These are phyloP conservation scores for Gallinago jamesoni DNA, from an alignment of 2,113 vertebrate species.

Conservation along the genomic window DNA sequence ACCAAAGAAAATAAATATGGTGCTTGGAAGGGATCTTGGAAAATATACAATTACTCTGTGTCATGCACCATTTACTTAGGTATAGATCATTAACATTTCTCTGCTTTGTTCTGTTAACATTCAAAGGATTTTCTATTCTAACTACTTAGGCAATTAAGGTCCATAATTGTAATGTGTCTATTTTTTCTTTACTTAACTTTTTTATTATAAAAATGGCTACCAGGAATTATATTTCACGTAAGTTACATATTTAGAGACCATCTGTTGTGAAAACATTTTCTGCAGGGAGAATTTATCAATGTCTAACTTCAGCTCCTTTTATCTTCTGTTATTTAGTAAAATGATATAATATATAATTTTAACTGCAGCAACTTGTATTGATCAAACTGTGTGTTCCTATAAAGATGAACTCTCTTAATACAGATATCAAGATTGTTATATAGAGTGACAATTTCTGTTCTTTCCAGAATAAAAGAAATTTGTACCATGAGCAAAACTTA, in stretches of 20 bases:
- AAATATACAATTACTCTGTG: constrained; percentile 10
- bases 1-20: not conserved
- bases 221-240: constrained; percentile 11
- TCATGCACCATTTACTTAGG: constrained; percentile 17
- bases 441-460: not conserved
- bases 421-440: not conserved
- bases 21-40: not conserved
- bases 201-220: constrained; percentile 32
- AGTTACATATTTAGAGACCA: constrained; percentile 38
- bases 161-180: constrained; percentile 24
- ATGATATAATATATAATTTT: not conserved
- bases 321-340: constrained; percentile 8
- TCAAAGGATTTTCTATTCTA: constrained; percentile 29
- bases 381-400: not conserved
- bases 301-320: constrained; percentile 19
- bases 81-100: constrained; percentile 20
- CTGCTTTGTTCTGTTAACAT: constrained; percentile 33
- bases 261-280: constrained; percentile 33
- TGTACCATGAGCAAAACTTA: not conserved
- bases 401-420: not conserved
- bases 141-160: not conserved
- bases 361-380: not conserved
- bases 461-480: not conserved
- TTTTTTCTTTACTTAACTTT: constrained; percentile 10
- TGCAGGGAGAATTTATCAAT: constrained; percentile 23